Base-by-base conservation (phyloP, 2,888 invertebrate species). In the Ceriagrion tenellum region DNA sequence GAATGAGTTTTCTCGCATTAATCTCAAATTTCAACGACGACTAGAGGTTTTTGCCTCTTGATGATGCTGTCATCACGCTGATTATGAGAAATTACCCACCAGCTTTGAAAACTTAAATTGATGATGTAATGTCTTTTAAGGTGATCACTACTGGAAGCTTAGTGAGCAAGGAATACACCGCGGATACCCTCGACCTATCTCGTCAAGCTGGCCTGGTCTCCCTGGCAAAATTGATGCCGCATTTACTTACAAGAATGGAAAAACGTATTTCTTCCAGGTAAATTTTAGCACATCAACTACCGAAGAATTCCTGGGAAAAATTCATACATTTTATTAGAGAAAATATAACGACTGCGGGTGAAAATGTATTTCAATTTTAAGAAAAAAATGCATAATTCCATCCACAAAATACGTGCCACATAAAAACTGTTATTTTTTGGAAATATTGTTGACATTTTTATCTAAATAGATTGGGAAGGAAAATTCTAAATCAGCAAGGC, bases 241-340 rank as follows among this genome's bases (percentile, higher is more conserved):
- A 16, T 99, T 99, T 96, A 99, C 99, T 0, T 99, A 99, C 97
- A 97, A 97, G 95, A 99, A 99, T 97, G 99, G 99, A 96, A 99
- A 99, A 97, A 99, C 99, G 0, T 99, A 99, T 97, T 99, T 99
- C 98, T 99, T 99, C 97, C 99, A 99, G 97, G 99, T 97, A 96
- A 69, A 96, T 91, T n/a, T 55, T 63, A 6, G 2, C n/a, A 95
- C 20, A 47, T 26, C 26, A 59, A 20, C 2, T 63, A 35, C 20
- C 18, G 1, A 69, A 2, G 26, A 69, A 23, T 10, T 4, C 47
- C 47, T 4, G 47, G 47, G n/a, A 47, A 2, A 47, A 47, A 47
- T 4, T 47, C 47, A 8, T 69, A 3, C 18, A 69, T 69, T 69
- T 69, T 26, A 47, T 47, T 26, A 26, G 1, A 26, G 2, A 69